Evolutionary conservation across 2,113 vertebrate species (phyloP).

Genomic region (Labrus mixtus): DNA sequence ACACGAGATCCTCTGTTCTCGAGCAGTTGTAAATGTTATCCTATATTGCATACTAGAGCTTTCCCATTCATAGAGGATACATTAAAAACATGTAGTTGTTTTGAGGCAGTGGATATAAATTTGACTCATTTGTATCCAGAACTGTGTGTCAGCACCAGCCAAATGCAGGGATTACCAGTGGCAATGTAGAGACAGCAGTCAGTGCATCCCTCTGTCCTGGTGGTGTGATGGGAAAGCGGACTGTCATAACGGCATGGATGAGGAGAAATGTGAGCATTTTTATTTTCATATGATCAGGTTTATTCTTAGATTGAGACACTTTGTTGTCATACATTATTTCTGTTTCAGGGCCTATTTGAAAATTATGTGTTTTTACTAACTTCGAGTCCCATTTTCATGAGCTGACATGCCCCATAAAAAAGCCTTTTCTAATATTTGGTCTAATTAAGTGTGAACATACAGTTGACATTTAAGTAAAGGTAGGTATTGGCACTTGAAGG

Average conservation of each 20-base stretch:
- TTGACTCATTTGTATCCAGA: slow-evolving; percentile 67
- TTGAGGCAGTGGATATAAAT: not conserved
- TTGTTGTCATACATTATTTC: no score
- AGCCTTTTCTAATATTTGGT: no score
- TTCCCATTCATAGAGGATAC: not conserved
- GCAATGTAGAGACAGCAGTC: slow-evolving; percentile 78
- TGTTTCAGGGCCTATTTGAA: not conserved
- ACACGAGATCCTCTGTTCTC: not conserved
- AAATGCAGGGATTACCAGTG: slow-evolving; percentile 84
- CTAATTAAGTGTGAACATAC: no score
- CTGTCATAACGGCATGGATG: slow-evolving; percentile 87
- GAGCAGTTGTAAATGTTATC: no score
- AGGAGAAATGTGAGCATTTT: slow-evolving; percentile 85
- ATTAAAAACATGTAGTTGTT: not conserved
- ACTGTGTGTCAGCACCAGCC: slow-evolving; percentile 65
- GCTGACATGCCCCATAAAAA: no score
- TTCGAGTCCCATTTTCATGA: no score
- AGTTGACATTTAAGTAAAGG: no score
- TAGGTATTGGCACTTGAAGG: no score
- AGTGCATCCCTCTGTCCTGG: slow-evolving; percentile 89
- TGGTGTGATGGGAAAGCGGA: slow-evolving; percentile 87
- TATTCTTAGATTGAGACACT: not conserved
- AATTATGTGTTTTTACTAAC: not conserved
- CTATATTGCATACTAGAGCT: not conserved
- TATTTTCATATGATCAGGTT: not conserved